Percentiles rank a stretch among this genome's conserved stretches.
Evolutionary conservation across 2,888 invertebrate species (phyloP).

Genomic region (Pseudoips prasinana): DNA sequence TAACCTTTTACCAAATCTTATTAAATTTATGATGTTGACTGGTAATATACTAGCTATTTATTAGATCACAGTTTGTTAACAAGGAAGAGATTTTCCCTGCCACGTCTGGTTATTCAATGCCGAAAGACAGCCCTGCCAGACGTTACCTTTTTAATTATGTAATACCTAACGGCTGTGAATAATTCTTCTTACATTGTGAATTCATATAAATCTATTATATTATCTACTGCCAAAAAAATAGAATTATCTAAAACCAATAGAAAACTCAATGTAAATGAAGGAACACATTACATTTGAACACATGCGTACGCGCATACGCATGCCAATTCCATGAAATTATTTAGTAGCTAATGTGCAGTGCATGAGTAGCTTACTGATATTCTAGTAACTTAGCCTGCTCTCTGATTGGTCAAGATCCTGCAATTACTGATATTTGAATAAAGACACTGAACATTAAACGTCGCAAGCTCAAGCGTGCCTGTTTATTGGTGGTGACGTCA

Average conservation of each 20-base stretch:
- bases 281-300: neutral
- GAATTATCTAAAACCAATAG: neutral
- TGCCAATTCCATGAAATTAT: neutral
- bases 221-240: neutral
- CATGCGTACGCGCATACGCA: neutral
- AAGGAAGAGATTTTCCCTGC: too few relatives aligned
- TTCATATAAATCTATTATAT: too few relatives aligned
- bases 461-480: constrained; percentile 2
- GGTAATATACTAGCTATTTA: too few relatives aligned
- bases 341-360: neutral
- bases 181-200: too few relatives aligned
- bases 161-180: too few relatives aligned
- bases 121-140: too few relatives aligned
- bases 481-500: constrained; percentile 9
- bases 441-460: constrained; percentile 2
- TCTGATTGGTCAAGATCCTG: constrained; percentile 17
- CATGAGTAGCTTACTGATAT: neutral
- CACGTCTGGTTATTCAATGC: too few relatives aligned
- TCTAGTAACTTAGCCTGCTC: neutral
- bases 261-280: neutral
- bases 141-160: too few relatives aligned
- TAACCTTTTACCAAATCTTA: too few relatives aligned
- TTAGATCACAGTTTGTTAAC: too few relatives aligned
- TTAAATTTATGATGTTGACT: too few relatives aligned
- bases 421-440: constrained; percentile 15